A percentile compares a stretch with the other conserved stretches of the same genome.
Evolutionary conservation across 1,140 invertebrate genomes (phyloP).

Genomic region (Oncopeltus fasciatus): DNA sequence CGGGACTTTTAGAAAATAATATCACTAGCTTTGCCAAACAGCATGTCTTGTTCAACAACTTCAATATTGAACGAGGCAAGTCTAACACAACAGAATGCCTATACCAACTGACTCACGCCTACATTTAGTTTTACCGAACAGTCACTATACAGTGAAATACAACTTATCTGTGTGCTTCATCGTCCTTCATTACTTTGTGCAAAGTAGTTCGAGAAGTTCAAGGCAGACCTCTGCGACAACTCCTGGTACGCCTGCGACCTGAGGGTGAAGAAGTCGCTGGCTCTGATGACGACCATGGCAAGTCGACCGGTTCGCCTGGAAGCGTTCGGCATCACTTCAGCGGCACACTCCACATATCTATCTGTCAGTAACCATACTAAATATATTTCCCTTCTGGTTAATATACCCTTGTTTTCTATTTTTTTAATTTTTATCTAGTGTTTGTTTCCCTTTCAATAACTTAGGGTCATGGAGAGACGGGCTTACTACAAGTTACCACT

Average conservation of each 20-base stretch:
- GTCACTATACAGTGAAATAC: not conserved
- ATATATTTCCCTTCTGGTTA: too few species aligned
- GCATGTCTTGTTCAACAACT: not conserved
- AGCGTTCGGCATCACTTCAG: not conserved
- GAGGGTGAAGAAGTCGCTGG: not conserved
- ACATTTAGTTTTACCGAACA: not conserved
- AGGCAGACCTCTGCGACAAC: constrained; percentile 2
- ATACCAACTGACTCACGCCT: not conserved
- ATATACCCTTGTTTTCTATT: too few species aligned
- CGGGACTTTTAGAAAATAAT: too few species aligned
- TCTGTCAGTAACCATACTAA: too few species aligned
- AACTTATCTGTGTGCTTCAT: not conserved
- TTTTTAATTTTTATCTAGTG: too few species aligned
- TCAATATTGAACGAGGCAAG: too few species aligned
- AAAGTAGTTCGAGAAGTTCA: constrained; percentile 1
- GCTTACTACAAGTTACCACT: too few species aligned
- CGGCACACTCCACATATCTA: not conserved
- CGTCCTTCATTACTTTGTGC: not conserved
- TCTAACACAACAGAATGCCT: too few species aligned
- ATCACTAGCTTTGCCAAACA: not conserved
- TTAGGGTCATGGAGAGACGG: too few species aligned
- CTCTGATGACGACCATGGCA: not conserved
- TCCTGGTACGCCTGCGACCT: constrained; percentile 2
- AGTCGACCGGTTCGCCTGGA: not conserved
- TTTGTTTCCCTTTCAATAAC: too few species aligned